Conservation (phyloP, 1,140 invertebrate species). For the Psix sp. region DNA sequence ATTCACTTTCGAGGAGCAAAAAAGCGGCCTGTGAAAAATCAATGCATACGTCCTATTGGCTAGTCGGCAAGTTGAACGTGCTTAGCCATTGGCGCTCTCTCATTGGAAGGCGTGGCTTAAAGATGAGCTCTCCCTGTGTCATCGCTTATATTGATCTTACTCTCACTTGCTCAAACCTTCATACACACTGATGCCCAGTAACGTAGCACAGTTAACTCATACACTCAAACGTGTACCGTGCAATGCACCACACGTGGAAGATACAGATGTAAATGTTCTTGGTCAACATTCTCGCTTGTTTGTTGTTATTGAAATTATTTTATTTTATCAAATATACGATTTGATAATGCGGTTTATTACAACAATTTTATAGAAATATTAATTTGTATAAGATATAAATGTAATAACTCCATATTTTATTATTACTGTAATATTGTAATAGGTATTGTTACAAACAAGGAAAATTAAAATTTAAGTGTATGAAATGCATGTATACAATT, state of each 20-base stretch:
- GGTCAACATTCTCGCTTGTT: slow-evolving; percentile 32
- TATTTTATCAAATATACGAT: slow-evolving; percentile 6
- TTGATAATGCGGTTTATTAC: no score
- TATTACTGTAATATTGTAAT: no score
- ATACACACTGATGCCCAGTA: slow-evolving; percentile 33
- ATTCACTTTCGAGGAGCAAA: slow-evolving; percentile 71
- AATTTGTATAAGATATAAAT: no score
- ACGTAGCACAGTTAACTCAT: slow-evolving; percentile 35
- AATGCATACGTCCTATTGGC: slow-evolving; percentile 68
- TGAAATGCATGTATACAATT: no score
- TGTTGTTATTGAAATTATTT: slow-evolving; percentile 29
- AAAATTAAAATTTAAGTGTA: no score
- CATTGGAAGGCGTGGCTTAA: slow-evolving; percentile 71
- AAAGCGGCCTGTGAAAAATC: slow-evolving; percentile 70
- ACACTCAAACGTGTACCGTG: slow-evolving; percentile 1
- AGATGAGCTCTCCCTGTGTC: slow-evolving; percentile 77
- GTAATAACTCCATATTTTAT: no score
- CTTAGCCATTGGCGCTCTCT: slow-evolving; percentile 49
- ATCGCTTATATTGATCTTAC: slow-evolving; percentile 77
- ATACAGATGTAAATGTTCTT: slow-evolving; percentile 13
- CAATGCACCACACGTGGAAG: slow-evolving; percentile 17
- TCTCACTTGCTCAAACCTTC: slow-evolving; percentile 55
- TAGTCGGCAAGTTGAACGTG: slow-evolving; percentile 20
- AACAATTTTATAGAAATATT: no score
- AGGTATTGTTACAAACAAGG: no score